Evolutionary conservation across 2,888 invertebrate genomes (phyloP), one percentile per base, ranked within the genome.

Genomic region (Drepanosiphum platanoidis): DNA sequence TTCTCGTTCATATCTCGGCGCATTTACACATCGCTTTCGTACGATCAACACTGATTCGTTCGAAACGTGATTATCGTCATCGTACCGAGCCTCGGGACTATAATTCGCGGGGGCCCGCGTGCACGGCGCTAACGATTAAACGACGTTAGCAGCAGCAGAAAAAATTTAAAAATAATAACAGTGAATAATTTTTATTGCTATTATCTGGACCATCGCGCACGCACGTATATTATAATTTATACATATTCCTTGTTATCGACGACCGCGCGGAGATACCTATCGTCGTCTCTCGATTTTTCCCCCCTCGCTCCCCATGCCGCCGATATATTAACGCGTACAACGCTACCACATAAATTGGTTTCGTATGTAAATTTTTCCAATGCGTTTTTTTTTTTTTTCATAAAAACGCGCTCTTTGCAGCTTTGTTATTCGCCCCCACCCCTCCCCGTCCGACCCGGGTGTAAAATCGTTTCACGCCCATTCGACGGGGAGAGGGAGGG

Each of bases 291-390:
- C 58, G 27, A 32, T 52, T 68, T 46, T 39, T 70, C 30, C 27
- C 34, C 11, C 36, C 22, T 52, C 4, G 3, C 34, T 61, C 61
- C 13, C 52, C 13, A 8, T 32, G 22, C 15, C n/a, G n/a, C n/a
- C n/a, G n/a, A n/a, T n/a, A n/a, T n/a, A n/a, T n/a, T n/a, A n/a
- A 30, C 30, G 22, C 11, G 64, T 13, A 58, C 34, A 39, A 75
- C 30, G 39, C 36, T 22, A 27, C 61, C 1, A 15, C 18, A n/a
- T 66, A 66, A 78, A 78, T 78, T 64, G 42, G 78, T 78, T 78
- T 78, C 64, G 64, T 78, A 78, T 79, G 79, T 66, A 46, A 79
- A 79, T 79, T 42, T 42, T 66, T 18, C n/a, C 39, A n/a, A 39
- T 78, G 64, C 13, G 15, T 46, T 15, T 52, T 52, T 46, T 9